phyloP scores from a whole-genome alignment of 2,113 vertebrate genomes.

The Mus spicilegus region DNA sequence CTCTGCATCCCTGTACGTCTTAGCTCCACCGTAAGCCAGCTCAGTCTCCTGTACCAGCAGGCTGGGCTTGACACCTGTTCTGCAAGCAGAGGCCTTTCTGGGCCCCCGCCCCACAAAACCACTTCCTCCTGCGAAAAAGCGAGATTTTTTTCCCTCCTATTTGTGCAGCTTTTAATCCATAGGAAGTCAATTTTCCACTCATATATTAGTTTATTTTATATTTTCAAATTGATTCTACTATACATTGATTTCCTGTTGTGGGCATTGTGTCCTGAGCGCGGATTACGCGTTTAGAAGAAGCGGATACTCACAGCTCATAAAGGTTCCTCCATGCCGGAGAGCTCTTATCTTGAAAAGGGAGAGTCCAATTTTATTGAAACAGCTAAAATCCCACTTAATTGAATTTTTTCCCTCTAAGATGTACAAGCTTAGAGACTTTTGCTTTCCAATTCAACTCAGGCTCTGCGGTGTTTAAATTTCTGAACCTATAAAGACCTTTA shows the following conservation, averaged over 20 bases:
- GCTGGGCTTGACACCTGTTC: too few relatives aligned
- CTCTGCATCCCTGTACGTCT: not conserved
- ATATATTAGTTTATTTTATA: conserved; percentile 96
- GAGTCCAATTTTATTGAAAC: conserved; percentile 99
- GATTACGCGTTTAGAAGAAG: conserved; percentile 98
- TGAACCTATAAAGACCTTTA: conserved; percentile 91
- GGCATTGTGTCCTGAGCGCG: conserved; percentile 95
- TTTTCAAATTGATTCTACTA: conserved; percentile 96
- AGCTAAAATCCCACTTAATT: conserved; percentile 99
- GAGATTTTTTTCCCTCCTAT: conserved; percentile 83
- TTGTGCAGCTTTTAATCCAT: conserved; percentile 93
- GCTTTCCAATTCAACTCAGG: conserved; percentile 97
- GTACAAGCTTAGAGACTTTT: conserved; percentile 97
- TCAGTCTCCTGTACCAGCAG: not conserved
- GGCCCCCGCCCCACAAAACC: not conserved
- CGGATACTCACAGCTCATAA: conserved; percentile 92
- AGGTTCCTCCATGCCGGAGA: conserved; percentile 90
- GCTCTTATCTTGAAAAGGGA: conserved; percentile 97
- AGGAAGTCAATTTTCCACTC: conserved; percentile 94
- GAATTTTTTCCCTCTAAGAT: conserved; percentile 96
- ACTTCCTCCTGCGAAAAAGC: conserved; percentile 85
- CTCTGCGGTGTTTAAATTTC: conserved; percentile 95
- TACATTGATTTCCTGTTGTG: conserved; percentile 96
- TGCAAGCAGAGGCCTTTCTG: not conserved
- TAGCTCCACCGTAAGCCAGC: too few relatives aligned